Conservation (phyloP, 2,888 invertebrate species). For the Dynastes maya region DNA sequence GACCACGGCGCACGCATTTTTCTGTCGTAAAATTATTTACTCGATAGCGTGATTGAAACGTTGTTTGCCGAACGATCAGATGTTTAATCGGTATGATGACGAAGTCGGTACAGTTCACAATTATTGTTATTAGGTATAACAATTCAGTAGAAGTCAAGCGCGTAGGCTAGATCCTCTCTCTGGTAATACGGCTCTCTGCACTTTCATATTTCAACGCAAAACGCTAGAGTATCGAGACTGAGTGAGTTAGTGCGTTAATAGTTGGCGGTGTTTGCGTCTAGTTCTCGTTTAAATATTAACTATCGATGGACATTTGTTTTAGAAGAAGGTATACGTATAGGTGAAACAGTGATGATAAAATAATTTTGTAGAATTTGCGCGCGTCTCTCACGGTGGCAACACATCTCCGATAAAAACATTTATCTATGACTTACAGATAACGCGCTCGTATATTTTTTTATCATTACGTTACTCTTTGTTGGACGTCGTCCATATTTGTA, state of each 20-base stretch:
- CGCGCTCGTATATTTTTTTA: slow-evolving; percentile 21
- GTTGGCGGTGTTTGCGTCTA: neutral
- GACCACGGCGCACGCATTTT: neutral
- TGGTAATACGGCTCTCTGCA: slow-evolving; percentile 18
- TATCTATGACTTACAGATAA: slow-evolving; percentile 41
- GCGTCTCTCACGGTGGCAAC: slow-evolving; percentile 28
- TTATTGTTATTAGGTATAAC: slow-evolving; percentile 27
- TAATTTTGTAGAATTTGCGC: slow-evolving; percentile 22
- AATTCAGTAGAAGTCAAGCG: slow-evolving; percentile 40
- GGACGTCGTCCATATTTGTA: slow-evolving; percentile 45
- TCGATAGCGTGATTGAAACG: slow-evolving; percentile 1
- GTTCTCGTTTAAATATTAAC: neutral
- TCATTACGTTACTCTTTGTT: slow-evolving; percentile 45
- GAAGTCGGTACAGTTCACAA: slow-evolving; percentile 29
- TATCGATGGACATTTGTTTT: neutral
- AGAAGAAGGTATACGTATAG: neutral
- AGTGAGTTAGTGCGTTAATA: slow-evolving; percentile 17
- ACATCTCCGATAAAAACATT: slow-evolving; percentile 40
- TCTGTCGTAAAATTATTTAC: slow-evolving; percentile 6
- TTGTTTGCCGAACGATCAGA: slow-evolving; percentile 27
- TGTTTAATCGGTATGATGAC: slow-evolving; percentile 34
- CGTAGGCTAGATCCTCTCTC: slow-evolving; percentile 29
- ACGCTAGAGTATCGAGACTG: neutral
- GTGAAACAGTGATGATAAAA: too few relatives aligned
- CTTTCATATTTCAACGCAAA: slow-evolving; percentile 45